A percentile compares a stretch with the other conserved stretches of the same genome.
phyloP scores from a whole-genome alignment of 2,888 invertebrate genomes.

The Lasioglossum leucozonium region DNA sequence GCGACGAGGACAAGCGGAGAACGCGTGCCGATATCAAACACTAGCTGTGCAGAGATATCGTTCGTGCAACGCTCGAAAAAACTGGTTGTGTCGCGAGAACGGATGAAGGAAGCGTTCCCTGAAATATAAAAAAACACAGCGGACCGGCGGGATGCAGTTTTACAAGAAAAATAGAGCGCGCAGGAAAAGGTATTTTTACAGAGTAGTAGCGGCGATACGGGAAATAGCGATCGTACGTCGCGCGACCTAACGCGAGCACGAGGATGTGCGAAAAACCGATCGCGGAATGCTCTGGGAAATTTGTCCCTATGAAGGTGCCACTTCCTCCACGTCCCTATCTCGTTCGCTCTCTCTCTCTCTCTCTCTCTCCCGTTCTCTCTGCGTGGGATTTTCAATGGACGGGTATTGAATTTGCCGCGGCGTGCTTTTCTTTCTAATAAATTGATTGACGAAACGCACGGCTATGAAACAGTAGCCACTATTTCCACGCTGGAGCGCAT shows the following conservation, averaged over 20 bases:
- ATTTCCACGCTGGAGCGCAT: constrained; percentile 5
- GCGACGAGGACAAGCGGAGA: neutral
- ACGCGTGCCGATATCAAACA: neutral
- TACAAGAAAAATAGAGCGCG: constrained; percentile 2
- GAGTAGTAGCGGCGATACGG: neutral
- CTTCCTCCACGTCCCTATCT: neutral
- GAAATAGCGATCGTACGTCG: constrained; percentile 20
- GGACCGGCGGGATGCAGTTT: neutral
- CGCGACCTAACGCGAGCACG: neutral
- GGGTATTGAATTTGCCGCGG: constrained; percentile 38
- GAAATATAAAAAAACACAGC: neutral
- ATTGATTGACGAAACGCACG: constrained; percentile 47
- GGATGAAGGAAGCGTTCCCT: neutral
- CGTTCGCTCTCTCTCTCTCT: neutral
- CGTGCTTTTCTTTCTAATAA: constrained; percentile 44
- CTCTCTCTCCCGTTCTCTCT: neutral
- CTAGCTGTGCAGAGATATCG: neutral
- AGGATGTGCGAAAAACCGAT: constrained; percentile 30
- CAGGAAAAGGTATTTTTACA: constrained; percentile 11
- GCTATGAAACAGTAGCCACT: constrained; percentile 1
- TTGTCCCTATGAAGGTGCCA: constrained; percentile 13
- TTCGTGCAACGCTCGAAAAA: neutral
- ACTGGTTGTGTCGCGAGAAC: neutral
- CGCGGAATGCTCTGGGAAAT: constrained; percentile 33
- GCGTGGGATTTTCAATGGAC: constrained; percentile 18